phyloP scores from a whole-genome alignment of 2,797 vertebrate genomes.

The Alfaro cultratus region DNA sequence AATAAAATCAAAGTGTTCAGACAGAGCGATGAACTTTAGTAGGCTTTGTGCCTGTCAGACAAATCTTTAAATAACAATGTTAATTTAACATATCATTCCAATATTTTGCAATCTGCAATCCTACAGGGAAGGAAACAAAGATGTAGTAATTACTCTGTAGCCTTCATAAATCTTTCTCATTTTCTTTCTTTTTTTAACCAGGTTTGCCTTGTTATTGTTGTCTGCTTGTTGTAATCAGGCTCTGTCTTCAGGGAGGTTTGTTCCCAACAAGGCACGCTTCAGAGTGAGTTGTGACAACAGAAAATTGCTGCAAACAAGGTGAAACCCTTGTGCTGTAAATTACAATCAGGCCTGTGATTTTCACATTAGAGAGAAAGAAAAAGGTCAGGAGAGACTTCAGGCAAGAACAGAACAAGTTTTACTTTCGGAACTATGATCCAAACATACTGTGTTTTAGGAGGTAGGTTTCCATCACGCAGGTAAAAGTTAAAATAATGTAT shows the following conservation, averaged over 20 bases:
- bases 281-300: constrained; percentile 5
- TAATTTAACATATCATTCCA: constrained; percentile 18
- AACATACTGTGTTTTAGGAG: constrained; percentile 2
- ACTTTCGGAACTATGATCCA: constrained; percentile 9
- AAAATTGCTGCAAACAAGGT: constrained; percentile 40
- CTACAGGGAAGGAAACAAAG: constrained; percentile 1
- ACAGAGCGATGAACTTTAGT: constrained; percentile 27
- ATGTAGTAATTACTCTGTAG: constrained; percentile 2
- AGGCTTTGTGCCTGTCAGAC: constrained; percentile 18
- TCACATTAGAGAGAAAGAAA: constrained; percentile 37
- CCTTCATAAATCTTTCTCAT: background rate
- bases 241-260: constrained; percentile 5
- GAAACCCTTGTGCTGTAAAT: constrained; percentile 24
- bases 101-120: background rate
- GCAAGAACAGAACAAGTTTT: constrained; percentile 11
- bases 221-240: constrained; percentile 11
- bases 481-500: background rate
- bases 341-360: constrained; percentile 38
- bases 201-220: constrained; percentile 7
- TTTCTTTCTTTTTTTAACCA: background rate
- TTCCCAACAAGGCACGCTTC: background rate
- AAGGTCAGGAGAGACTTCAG: constrained; percentile 12
- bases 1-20: constrained; percentile 33
- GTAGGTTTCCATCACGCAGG: background rate
- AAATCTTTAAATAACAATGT: constrained; percentile 25